Base-by-base conservation (phyloP, 2,113 vertebrate genomes). In the Aleadryas rufinucha region DNA sequence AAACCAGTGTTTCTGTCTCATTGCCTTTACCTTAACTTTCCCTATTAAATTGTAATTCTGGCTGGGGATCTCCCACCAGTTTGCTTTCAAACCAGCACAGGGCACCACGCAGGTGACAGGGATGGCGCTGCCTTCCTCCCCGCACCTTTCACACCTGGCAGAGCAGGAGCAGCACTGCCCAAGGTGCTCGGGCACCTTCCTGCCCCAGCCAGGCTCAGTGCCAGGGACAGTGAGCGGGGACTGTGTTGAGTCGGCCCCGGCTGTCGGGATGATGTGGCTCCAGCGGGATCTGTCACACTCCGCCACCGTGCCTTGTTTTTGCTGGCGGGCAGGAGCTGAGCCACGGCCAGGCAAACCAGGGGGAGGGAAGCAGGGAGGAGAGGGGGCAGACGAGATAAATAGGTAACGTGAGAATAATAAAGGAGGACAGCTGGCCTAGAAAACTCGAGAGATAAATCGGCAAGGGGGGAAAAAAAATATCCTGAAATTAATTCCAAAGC, bases 401-500 rank as follows among this genome's bases (percentile, higher is more conserved):
- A 94, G 84, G 79, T 91, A 68, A 56, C 2, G 12, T 94, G 92
- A 97, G 61, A 64, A 91, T 96, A 95, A 96, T 85, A 86, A 90
- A 93, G 89, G 95, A 91, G 81, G 96, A 96, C 95, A 95, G 91
- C 65, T 96, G 96, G 91, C 97, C 96, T 97, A 96, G 97, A 96
- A 97, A 97, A 57, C 56, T 80, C 71, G 21, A 59, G 92, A 94
- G 80, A 95, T 65, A 90, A 94, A 92, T 93, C 1, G 0, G 75
- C 42, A 85, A 89, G 59, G 13, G 27, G 20, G 2, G 20, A 17
- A 17, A 10, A 21, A 9, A n/a, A 41, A 70, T 87, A 66, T 54
- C 47, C 10, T 39, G 65, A 50, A 89, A 95, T 47, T 92, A 84
- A 96, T 84, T 89, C 60, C 13, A 1, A 84, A 87, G 76, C 0